Base-by-base conservation (phyloP, 2,888 invertebrate genomes). In the Mycalesis mineus region DNA sequence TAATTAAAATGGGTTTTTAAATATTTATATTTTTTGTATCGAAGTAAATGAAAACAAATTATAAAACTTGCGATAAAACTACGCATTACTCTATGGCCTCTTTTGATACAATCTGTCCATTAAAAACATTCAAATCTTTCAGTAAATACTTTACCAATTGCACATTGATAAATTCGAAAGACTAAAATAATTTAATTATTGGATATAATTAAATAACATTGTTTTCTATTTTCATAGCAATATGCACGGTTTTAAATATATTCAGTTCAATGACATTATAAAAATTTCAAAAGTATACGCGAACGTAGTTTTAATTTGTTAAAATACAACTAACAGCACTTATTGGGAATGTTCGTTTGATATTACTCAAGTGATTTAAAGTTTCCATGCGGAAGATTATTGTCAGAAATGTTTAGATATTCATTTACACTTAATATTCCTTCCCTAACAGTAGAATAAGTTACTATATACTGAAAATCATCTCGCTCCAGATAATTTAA, bases 271-370 rank as follows among this genome's bases (percentile, higher is more conserved):
- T 11, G 11, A 17, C 31, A 45, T 45, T 31, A 31, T 31, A 45
- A 31, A 31, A 6, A 31, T 13, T 31, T 13, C n/a, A n/a, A n/a
- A n/a, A n/a, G n/a, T n/a, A n/a, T n/a, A n/a, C n/a, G 13, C 13
- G 14, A 47, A 47, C 31, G 31, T 47, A 47, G 33, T 47, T 22
- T 47, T 11, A 31, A 33, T 47, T 33, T 33, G 13, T 47, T 47
- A 14, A 33, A 47, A 31, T 31, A 29, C 29, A 45, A 1, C 15
- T 31, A 31, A 15, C 15, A 47, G 29, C 29, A 45, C 29, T 3
- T 45, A 29, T 13, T 45, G 13, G 15, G 11, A 47, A 33, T 33
- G 33, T 33, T 31, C 13, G 28, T 45, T 33, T 47, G 5, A 15
- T 33, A 44, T 29, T 45, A 13, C 29, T 29, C 45, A 33, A 33